Evolutionary conservation across 1,140 invertebrate species (phyloP).

Genomic region (Bombus cullumanus): DNA sequence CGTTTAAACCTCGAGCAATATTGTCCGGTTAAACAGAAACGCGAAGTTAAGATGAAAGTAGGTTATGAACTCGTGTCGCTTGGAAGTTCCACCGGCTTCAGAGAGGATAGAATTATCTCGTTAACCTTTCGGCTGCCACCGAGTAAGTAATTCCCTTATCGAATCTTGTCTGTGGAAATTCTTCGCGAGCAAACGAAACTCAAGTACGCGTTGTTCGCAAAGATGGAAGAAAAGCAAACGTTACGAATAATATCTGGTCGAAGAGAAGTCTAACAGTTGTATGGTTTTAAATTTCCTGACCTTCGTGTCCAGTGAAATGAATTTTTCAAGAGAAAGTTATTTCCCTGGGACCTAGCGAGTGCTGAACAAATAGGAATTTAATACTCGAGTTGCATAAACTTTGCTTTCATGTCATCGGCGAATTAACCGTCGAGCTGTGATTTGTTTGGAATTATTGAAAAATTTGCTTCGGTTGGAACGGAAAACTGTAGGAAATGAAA

Average conservation of each 20-base stretch:
- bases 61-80: constrained; percentile 16
- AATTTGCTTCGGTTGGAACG: not conserved
- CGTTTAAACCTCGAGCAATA: not conserved
- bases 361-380: not conserved
- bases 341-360: no score
- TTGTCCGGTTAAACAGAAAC: constrained; percentile 9
- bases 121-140: not conserved
- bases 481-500: not conserved
- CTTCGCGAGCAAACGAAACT: not conserved
- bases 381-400: not conserved
- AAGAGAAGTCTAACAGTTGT: not conserved
- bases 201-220: not conserved
- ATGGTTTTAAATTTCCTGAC: not conserved
- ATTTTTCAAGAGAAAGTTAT: not conserved
- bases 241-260: not conserved
- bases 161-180: not conserved
- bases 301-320: not conserved
- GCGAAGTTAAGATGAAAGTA: constrained; percentile 6
- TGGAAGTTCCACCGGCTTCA: not conserved
- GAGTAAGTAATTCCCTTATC: constrained; percentile 3
- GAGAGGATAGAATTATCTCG: constrained; percentile 14
- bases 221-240: not conserved
- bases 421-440: not conserved
- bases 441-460: not conserved
- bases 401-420: not conserved